Evolutionary conservation across 2,888 invertebrate genomes (phyloP).

Genomic region (Heliconius charithonia): DNA sequence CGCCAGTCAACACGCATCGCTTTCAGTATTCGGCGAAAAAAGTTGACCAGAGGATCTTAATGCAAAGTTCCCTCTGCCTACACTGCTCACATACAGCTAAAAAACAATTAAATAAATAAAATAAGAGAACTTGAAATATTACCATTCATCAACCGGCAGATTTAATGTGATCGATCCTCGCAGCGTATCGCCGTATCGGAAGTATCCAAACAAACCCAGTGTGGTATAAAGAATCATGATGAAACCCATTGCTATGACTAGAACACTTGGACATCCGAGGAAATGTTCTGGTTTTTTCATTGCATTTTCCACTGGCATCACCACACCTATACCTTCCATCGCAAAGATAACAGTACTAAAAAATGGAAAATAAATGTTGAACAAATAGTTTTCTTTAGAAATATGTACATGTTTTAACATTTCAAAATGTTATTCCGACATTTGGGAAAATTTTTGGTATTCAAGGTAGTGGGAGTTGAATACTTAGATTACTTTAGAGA

Average conservation of each 20-base stretch:
- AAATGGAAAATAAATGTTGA: neutral
- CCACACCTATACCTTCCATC: slow-evolving; percentile 97
- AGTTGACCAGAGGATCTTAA: neutral
- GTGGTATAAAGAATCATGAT: slow-evolving; percentile 90
- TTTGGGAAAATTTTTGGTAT: too few species aligned
- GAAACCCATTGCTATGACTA: slow-evolving; percentile 92
- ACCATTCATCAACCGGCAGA: slow-evolving; percentile 87
- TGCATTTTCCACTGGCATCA: slow-evolving; percentile 96
- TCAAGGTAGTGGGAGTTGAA: too few species aligned
- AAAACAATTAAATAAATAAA: neutral
- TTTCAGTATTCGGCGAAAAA: neutral
- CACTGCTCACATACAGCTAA: neutral
- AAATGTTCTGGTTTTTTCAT: slow-evolving; percentile 93
- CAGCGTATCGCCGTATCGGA: slow-evolving; percentile 90
- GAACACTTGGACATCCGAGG: slow-evolving; percentile 91
- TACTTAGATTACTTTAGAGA: too few species aligned
- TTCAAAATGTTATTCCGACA: too few species aligned
- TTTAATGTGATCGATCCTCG: slow-evolving; percentile 92
- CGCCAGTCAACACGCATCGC: neutral
- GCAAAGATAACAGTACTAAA: slow-evolving; percentile 96
- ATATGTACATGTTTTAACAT: neutral
- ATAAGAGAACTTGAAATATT: slow-evolving; percentile 51
- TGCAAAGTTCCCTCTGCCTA: neutral
- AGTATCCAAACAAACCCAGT: slow-evolving; percentile 95
- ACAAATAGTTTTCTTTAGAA: neutral